phyloP scores from a whole-genome alignment of 2,888 invertebrate species.

The Mactromeris polynyma region DNA sequence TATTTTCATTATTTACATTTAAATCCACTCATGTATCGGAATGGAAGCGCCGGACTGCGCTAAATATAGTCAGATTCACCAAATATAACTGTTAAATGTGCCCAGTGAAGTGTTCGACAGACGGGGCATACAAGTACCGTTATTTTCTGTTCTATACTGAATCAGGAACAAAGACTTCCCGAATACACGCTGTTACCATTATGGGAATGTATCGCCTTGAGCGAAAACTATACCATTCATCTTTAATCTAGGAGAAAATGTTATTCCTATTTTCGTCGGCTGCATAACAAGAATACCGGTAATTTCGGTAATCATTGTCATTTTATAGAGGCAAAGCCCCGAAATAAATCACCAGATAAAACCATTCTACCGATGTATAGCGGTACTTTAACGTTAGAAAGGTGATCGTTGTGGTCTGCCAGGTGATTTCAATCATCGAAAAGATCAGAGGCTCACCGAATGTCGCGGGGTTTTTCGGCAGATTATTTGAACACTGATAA shows the following conservation, averaged over 20 bases:
- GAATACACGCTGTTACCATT: conserved; percentile 1
- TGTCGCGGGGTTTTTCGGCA: conserved; percentile 30
- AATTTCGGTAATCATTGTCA: conserved; percentile 63
- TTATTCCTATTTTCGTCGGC: conserved; percentile 45
- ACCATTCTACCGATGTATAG: conserved; percentile 27
- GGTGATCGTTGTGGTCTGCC: conserved; percentile 28
- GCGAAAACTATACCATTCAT: not conserved
- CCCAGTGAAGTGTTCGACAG: conserved; percentile 9
- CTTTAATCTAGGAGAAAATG: conserved; percentile 22
- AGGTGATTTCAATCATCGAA: conserved; percentile 38
- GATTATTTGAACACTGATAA: conserved; percentile 46
- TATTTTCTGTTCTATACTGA: conserved; percentile 18
- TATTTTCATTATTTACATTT: conserved; percentile 1
- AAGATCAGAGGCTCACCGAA: conserved; percentile 48
- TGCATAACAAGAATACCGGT: conserved; percentile 45
- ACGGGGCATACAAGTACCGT: conserved; percentile 8
- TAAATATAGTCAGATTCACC: not conserved
- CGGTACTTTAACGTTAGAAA: conserved; percentile 41
- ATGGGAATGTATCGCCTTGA: not conserved
- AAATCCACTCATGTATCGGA: not conserved
- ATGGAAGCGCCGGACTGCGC: not conserved
- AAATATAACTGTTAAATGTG: conserved; percentile 6
- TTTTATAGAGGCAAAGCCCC: conserved; percentile 45
- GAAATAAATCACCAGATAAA: conserved; percentile 55
- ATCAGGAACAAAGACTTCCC: conserved; percentile 22